Percentiles rank a stretch among this genome's conserved stretches.
Evolutionary conservation across 2,797 vertebrate genomes (phyloP).

Genomic region (Halcyon chelicuti): DNA sequence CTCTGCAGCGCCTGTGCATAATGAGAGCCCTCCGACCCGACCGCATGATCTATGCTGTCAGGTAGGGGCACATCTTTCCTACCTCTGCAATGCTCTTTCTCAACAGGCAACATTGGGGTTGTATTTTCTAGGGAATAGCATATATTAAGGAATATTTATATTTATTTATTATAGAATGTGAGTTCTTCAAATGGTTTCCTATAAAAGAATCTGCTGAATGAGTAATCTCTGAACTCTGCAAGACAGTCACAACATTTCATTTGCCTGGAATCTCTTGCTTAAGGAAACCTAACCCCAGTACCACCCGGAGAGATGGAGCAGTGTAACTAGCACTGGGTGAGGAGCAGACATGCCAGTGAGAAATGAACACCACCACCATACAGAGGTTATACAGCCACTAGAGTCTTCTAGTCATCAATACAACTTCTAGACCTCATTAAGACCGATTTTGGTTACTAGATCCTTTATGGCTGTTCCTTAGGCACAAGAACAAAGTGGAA

Average conservation of each 20-base stretch:
- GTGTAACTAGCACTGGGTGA: neutral
- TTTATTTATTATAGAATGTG: neutral
- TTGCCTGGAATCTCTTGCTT: neutral
- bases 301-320: neutral
- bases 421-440: neutral
- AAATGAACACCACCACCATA: neutral
- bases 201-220: neutral
- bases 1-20: constrained; percentile 92
- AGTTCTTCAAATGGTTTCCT: neutral
- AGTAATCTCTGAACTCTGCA: neutral
- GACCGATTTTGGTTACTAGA: neutral
- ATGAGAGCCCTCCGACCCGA: constrained; percentile 91
- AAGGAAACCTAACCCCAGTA: neutral
- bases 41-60: constrained; percentile 90
- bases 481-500: neutral
- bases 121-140: neutral
- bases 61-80: constrained; percentile 67
- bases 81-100: neutral
- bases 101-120: too few relatives aligned
- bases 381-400: neutral
- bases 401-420: neutral
- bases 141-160: rapidly evolving
- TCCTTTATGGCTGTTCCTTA: neutral
- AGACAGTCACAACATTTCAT: neutral
- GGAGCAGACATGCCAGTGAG: neutral